Evolutionary conservation across 2,113 vertebrate species (phyloP).

Genomic region (Notothenia rossii): DNA sequence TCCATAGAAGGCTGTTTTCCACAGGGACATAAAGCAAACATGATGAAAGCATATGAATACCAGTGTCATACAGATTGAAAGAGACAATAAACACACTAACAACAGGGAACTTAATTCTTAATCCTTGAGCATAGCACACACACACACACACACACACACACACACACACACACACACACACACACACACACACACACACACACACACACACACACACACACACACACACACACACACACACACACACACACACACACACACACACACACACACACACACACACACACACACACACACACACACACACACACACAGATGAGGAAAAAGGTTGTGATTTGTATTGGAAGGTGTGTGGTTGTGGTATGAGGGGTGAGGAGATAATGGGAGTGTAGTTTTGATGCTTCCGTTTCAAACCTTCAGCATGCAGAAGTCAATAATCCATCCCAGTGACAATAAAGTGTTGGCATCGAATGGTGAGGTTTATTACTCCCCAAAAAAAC

Average conservation of each 20-base stretch:
- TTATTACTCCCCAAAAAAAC: not conserved
- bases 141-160: conserved; percentile 7
- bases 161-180: conserved; percentile 12
- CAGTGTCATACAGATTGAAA: conserved; percentile 5
- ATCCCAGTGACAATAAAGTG: no score
- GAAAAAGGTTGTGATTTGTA: not conserved
- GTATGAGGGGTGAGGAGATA: no score
- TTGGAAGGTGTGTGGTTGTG: not conserved
- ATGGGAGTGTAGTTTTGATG: not conserved
- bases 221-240: conserved; percentile 4
- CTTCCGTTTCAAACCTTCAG: not conserved
- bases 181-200: conserved; percentile 15
- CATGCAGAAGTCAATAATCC: no score
- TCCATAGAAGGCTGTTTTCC: conserved; percentile 3
- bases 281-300: no score
- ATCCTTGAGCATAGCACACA: conserved; percentile 1
- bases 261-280: conserved; percentile 9
- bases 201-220: conserved; percentile 9
- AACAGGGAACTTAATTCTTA: conserved; percentile 6
- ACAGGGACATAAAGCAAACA: conserved; percentile 26
- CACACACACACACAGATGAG: no score
- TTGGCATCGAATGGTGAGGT: not conserved
- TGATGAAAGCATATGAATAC: not conserved
- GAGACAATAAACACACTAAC: conserved; percentile 23
- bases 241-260: conserved; percentile 15